Evolutionary conservation across 2,888 invertebrate species (phyloP), one percentile per base, ranked within the genome.

Genomic region (Zaprionus bogoriensis): DNA sequence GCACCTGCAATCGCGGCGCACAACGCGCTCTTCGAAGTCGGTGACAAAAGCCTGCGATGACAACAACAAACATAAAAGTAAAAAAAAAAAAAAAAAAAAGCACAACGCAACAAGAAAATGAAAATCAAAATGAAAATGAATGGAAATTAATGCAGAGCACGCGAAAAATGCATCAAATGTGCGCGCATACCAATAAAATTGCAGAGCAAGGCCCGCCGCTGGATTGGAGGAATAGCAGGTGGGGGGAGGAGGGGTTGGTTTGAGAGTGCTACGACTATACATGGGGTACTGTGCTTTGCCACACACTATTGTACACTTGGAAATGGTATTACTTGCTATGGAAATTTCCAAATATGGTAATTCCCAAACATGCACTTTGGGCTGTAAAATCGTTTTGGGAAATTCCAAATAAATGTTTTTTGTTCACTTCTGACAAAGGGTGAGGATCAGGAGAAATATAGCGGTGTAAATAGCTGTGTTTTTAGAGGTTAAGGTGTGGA

Each of bases 81-180:
- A 30, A 27, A 19, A 3, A 19, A 19, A 25, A 5, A 6, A 30
- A 39, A 44, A 28, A n/a, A 23, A 38, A 45, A 51, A 30, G 32
- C 12, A 5, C 39, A 28, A 52, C 39, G 39, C 44, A 46, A 57
- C 20, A 41, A 45, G 39, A 41, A 51, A 55, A 55, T 47, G 27
- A 58, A 47, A 48, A 41, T 51, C 17, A 42, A 52, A 60, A 54
- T 42, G 27, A 57, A 51, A 53, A 45, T 55, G 27, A 48, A 59
- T 60, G 32, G 42, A 57, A 74, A 62, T 52, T 45, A 45, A 68
- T 55, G 69, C 41, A 52, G 30, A 27, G 58, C 62, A 76, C 57
- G 72, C 55, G 55, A 71, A 74, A 74, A 79, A 67, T 79, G 41
- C 79, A 79, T 67, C 54, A 52, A 51, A 67, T 57, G 38, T 19